phyloP scores from a whole-genome alignment of 2,888 invertebrate species.

The Clivina fossor region DNA sequence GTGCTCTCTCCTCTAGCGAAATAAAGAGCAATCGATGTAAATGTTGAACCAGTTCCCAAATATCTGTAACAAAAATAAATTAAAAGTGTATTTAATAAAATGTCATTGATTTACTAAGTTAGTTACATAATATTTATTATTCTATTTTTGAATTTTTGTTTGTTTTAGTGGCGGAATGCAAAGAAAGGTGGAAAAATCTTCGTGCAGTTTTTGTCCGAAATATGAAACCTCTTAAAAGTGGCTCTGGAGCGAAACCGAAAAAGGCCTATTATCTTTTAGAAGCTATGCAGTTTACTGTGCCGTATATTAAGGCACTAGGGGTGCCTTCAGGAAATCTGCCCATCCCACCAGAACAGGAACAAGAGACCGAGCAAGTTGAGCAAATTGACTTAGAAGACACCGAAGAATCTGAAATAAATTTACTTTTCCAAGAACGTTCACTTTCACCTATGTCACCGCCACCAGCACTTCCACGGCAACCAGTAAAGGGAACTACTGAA shows the following conservation, averaged over 20 bases:
- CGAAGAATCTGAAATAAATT: too few species aligned
- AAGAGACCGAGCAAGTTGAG: constrained; percentile 1
- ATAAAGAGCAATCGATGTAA: constrained; percentile 38
- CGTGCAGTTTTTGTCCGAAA: constrained; percentile 36
- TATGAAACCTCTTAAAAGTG: constrained; percentile 33
- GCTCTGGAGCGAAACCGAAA: constrained; percentile 21
- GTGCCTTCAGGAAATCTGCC: not conserved
- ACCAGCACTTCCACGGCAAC: not conserved
- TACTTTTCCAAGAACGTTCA: not conserved
- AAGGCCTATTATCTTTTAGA: constrained; percentile 36
- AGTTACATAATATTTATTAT: too few species aligned
- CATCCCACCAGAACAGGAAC: not conserved
- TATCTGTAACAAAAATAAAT: constrained; percentile 39
- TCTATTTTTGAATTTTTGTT: too few species aligned
- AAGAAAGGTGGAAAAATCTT: constrained; percentile 38
- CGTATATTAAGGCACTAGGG: constrained; percentile 29
- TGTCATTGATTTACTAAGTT: too few species aligned
- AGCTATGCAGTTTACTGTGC: constrained; percentile 35
- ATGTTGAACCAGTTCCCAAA: constrained; percentile 40
- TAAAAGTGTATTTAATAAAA: too few species aligned
- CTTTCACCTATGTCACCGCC: not conserved
- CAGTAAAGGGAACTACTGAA: not conserved
- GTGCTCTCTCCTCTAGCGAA: constrained; percentile 40
- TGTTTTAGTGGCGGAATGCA: constrained; percentile 33
- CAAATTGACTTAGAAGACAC: not conserved